Percentiles rank a stretch among this genome's conserved stretches.
Evolutionary conservation across 2,888 invertebrate species (phyloP).

Genomic region (Muschampia plurimacula): DNA sequence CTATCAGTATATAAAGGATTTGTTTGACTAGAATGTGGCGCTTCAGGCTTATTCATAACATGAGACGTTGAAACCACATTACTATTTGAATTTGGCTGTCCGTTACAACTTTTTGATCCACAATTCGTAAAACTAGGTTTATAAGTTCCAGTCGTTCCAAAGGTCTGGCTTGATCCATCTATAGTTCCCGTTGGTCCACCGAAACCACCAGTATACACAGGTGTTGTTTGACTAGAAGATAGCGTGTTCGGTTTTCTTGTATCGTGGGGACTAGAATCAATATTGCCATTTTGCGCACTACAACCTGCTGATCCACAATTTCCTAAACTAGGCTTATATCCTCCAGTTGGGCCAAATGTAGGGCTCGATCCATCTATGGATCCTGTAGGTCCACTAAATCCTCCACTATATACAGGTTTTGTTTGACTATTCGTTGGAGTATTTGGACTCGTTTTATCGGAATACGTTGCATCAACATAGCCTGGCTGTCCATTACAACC

Average conservation of each 20-base stretch:
- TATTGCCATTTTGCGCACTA: not conserved
- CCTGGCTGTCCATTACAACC: slow-evolving; percentile 26
- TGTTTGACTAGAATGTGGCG: slow-evolving; percentile 15
- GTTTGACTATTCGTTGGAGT: slow-evolving; percentile 22
- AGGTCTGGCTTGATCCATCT: slow-evolving; percentile 45
- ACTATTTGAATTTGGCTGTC: slow-evolving; percentile 12
- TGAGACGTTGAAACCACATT: slow-evolving; percentile 4
- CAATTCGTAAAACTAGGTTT: slow-evolving; percentile 13
- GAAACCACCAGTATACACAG: slow-evolving; percentile 61
- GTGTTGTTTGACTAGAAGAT: slow-evolving; percentile 2
- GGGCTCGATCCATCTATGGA: not conserved
- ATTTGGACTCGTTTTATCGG: slow-evolving; percentile 1
- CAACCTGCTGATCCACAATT: slow-evolving; percentile 11
- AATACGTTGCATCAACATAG: slow-evolving; percentile 1
- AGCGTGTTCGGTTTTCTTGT: slow-evolving; percentile 1
- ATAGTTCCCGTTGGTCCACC: slow-evolving; percentile 57
- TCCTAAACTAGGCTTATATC: not conserved
- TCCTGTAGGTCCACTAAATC: slow-evolving; percentile 58
- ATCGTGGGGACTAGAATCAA: not conserved
- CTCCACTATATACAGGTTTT: slow-evolving; percentile 47
- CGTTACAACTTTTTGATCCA: slow-evolving; percentile 36
- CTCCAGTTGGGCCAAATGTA: not conserved
- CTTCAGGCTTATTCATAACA: not conserved
- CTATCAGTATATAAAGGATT: slow-evolving; percentile 48
- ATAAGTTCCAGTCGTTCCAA: slow-evolving; percentile 41